Evolutionary conservation across 2,797 vertebrate species (phyloP).

Genomic region (Molossus molossus): DNA sequence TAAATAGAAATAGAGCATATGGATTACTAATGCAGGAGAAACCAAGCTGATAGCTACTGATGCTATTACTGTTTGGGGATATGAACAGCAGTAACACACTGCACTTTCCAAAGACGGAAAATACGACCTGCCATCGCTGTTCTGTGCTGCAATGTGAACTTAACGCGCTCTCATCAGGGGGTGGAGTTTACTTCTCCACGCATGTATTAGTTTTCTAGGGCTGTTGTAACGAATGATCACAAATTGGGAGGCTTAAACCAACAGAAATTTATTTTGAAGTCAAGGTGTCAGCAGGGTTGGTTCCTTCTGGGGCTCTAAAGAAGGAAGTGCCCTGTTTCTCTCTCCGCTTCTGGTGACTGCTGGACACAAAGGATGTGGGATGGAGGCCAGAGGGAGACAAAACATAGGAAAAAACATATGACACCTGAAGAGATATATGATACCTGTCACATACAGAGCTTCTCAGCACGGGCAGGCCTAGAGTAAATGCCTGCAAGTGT

Average conservation of each 20-base stretch:
- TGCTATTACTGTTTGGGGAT: background rate
- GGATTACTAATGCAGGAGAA: conserved; percentile 22
- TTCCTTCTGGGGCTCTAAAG: background rate
- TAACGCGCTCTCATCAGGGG: background rate
- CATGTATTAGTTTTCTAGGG: background rate
- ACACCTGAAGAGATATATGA: background rate
- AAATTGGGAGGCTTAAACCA: background rate
- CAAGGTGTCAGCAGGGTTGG: background rate
- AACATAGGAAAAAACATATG: background rate
- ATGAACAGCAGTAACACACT: background rate
- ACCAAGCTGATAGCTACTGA: background rate
- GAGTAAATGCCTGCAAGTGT: background rate
- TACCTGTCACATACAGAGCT: background rate
- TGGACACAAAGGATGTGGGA: background rate
- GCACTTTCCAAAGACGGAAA: background rate
- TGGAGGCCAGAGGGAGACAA: background rate
- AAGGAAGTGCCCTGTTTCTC: background rate
- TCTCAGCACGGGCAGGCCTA: background rate
- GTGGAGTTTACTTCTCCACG: background rate
- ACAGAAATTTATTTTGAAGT: background rate
- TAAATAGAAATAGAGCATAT: background rate
- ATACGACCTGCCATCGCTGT: background rate
- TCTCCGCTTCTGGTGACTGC: background rate
- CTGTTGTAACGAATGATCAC: background rate
- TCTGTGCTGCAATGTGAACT: background rate